A percentile compares a stretch with the other conserved stretches of the same genome.
Evolutionary conservation across 1,140 invertebrate species (phyloP).

Genomic region (Cydia splendana): DNA sequence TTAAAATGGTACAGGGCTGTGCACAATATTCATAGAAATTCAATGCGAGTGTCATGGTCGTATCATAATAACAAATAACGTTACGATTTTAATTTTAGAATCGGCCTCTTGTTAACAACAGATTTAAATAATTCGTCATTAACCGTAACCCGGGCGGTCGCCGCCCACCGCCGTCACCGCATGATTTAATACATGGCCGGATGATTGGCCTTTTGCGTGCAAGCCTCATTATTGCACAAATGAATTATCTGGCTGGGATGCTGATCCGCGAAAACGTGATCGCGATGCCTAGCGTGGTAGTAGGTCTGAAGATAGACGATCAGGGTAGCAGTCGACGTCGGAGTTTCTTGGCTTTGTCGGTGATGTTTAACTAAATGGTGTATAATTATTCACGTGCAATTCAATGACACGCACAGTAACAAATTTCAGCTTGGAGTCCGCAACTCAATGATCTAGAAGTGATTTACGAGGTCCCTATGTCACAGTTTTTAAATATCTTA

Average conservation of each 20-base stretch:
- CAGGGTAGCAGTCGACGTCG: not conserved
- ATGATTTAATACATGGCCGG: constrained; percentile 16
- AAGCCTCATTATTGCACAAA: constrained; percentile 23
- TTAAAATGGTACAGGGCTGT: too few relatives aligned
- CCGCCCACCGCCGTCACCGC: constrained; percentile 26
- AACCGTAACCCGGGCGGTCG: constrained; percentile 33
- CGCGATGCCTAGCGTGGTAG: not conserved
- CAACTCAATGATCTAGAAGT: too few relatives aligned
- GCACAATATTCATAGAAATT: too few relatives aligned
- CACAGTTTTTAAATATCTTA: too few relatives aligned
- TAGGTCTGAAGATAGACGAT: not conserved
- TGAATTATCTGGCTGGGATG: constrained; percentile 23
- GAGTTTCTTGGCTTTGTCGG: not conserved
- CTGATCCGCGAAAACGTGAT: constrained; percentile 27
- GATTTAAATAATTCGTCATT: constrained; percentile 43
- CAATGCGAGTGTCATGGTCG: too few relatives aligned
- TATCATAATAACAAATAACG: too few relatives aligned
- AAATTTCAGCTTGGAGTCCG: too few relatives aligned
- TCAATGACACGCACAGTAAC: not conserved
- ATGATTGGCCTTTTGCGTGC: constrained; percentile 26
- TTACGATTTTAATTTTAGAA: too few relatives aligned
- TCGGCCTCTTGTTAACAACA: constrained; percentile 24
- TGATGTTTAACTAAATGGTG: too few relatives aligned
- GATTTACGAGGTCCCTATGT: too few relatives aligned
- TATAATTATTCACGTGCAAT: not conserved